Percentiles rank a stretch among this genome's conserved stretches.
Conservation (phyloP, 2,113 vertebrate genomes). For the Macroglossus sobrinus region DNA sequence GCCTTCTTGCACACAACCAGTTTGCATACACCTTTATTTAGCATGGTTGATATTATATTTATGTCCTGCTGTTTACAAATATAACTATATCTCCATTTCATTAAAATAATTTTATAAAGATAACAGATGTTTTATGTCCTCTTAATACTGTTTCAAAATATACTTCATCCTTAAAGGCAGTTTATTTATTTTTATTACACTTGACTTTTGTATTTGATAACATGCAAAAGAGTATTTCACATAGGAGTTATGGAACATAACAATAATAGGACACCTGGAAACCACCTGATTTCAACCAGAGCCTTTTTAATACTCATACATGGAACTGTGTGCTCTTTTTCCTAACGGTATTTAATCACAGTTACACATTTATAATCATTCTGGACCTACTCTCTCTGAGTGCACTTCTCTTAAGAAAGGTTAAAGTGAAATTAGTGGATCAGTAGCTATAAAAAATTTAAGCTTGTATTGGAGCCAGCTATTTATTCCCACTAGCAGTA, state of each 20-base stretch:
- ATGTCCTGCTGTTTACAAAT: not conserved
- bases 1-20: too few relatives aligned
- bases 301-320: too few relatives aligned
- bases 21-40: not conserved
- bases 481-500: too few relatives aligned
- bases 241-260: not conserved
- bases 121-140: not conserved
- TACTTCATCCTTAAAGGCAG: not conserved
- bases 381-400: not conserved
- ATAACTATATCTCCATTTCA: not conserved
- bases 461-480: not conserved
- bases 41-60: not conserved
- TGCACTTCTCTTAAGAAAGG: not conserved
- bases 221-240: not conserved
- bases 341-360: not conserved
- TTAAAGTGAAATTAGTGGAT: not conserved
- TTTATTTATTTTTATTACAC: not conserved
- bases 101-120: not conserved
- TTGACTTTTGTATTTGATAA: not conserved
- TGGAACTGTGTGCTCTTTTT: not conserved
- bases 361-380: not conserved
- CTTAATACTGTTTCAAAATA: not conserved
- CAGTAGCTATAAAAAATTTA: not conserved
- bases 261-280: not conserved
- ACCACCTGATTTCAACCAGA: not conserved